Evolutionary conservation across 2,113 vertebrate genomes (phyloP), one percentile per base, ranked within the genome.

Genomic region (Strigops habroptila): DNA sequence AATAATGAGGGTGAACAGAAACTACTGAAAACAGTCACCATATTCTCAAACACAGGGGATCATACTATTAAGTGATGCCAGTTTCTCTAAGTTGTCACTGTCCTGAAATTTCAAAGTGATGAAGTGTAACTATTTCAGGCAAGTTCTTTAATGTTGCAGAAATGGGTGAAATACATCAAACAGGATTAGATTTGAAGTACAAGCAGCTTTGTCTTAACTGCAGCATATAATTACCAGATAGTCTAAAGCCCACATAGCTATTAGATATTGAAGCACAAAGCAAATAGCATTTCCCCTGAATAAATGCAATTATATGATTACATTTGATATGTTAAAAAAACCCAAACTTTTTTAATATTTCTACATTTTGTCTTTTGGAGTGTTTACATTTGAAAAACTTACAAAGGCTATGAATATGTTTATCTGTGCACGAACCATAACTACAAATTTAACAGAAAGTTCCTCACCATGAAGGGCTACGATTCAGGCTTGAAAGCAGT

Each of bases 281-380:
- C 51, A 97, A 96, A 97, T 46, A 95, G 31, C 35, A 83, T 90
- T 96, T 86, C 55, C 39, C 33, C 73, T 77, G 60, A 92, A 78
- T 90, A 97, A 97, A 97, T 84, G 44, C 53, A 97, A 96, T 91
- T 81, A 90, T 73, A 69, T 91, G 92, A 97, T 97, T 97, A 76
- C 10, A 53, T 85, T 84, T 75, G 52, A 78, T 43, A 67, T 41
- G 21, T 62, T 17, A 53, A 90, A 82, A 80, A 87, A 76, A 12
- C 6, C 14, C 21, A 59, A 59, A 59, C 22, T 35, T 95, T 87
- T 90, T 33, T 41, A 18, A 75, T 77, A 30, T 15, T 80, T 85
- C 79, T 48, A 28, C 4, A 27, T 77, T 88, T 87, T 80, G 3
- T 77, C 19, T 69, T 75, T 80, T 44, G 35, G 18, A 44, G 15